Percentiles rank a stretch among this genome's conserved stretches.
Evolutionary conservation across 2,113 vertebrate genomes (phyloP).

Genomic region (Sminthopsis crassicaudata): DNA sequence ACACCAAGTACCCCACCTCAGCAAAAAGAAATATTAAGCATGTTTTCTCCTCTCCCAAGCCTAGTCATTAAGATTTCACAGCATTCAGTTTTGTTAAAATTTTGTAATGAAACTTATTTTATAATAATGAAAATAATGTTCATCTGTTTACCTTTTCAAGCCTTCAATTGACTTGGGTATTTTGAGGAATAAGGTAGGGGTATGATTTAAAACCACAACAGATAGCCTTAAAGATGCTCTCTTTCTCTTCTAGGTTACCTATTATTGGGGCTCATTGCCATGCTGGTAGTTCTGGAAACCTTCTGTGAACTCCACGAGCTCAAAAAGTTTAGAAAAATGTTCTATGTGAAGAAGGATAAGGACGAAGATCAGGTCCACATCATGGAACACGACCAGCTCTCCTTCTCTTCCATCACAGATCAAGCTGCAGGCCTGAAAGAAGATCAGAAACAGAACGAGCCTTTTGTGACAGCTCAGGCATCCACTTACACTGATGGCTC

Average conservation of each 20-base stretch:
- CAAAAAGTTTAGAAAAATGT: conserved; percentile 96
- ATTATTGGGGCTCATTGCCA: conserved; percentile 93
- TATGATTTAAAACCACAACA: neutral
- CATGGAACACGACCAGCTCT: conserved; percentile 94
- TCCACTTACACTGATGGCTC: conserved; percentile 83
- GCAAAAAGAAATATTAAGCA: neutral
- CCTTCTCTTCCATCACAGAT: conserved; percentile 92
- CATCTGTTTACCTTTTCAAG: fast-evolving
- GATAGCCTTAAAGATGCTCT: neutral
- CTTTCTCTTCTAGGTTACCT: conserved; percentile 88
- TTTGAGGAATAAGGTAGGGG: neutral
- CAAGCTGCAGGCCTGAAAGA: conserved; percentile 84
- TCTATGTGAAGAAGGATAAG: conserved; percentile 96
- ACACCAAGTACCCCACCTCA: neutral
- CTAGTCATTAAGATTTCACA: neutral
- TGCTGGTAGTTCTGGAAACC: conserved; percentile 97
- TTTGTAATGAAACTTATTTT: neutral
- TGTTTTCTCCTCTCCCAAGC: neutral
- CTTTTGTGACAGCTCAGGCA: conserved; percentile 85
- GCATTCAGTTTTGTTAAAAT: neutral
- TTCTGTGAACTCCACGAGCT: conserved; percentile 98
- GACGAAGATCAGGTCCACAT: conserved; percentile 92
- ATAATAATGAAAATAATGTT: neutral
- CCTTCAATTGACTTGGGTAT: neutral
- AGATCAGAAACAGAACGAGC: conserved; percentile 87